A percentile compares a stretch with the other conserved stretches of the same genome.
Conservation (phyloP, 2,113 vertebrate genomes). For the Hystrix brachyura region DNA sequence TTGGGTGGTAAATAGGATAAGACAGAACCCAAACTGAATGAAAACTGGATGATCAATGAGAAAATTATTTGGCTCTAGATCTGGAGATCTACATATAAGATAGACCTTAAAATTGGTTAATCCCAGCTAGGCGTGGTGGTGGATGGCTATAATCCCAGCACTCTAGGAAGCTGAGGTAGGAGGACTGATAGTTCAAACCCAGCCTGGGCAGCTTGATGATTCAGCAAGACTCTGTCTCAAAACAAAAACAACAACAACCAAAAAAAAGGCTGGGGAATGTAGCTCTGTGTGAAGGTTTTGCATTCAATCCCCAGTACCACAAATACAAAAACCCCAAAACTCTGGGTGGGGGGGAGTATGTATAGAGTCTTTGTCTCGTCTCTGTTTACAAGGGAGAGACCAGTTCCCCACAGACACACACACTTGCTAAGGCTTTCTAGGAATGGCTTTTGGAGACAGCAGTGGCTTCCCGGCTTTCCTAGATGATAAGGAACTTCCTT, state of each 20-base stretch:
- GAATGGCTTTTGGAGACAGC: not conserved
- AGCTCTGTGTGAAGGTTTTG: not conserved
- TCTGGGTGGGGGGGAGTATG: no score
- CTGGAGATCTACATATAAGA: fast-evolving
- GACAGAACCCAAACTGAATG: not conserved
- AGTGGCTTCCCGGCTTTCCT: not conserved
- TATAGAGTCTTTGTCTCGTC: not conserved
- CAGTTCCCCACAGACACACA: no score
- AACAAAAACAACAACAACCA: not conserved
- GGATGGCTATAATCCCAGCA: not conserved
- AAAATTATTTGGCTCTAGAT: not conserved
- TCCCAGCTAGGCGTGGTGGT: not conserved
- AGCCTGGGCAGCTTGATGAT: not conserved
- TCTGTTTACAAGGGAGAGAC: not conserved
- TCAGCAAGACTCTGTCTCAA: not conserved
- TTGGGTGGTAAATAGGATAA: not conserved
- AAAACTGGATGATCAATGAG: not conserved
- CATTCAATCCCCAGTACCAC: not conserved
- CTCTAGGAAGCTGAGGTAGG: not conserved
- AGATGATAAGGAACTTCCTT: not conserved
- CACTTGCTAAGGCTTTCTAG: not conserved
- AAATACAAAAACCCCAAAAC: no score
- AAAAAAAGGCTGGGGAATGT: not conserved
- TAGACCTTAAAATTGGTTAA: not conserved
- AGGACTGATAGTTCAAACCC: not conserved